Base-by-base conservation (phyloP, 2,797 vertebrate genomes). In the Tauraco hartlaubi region DNA sequence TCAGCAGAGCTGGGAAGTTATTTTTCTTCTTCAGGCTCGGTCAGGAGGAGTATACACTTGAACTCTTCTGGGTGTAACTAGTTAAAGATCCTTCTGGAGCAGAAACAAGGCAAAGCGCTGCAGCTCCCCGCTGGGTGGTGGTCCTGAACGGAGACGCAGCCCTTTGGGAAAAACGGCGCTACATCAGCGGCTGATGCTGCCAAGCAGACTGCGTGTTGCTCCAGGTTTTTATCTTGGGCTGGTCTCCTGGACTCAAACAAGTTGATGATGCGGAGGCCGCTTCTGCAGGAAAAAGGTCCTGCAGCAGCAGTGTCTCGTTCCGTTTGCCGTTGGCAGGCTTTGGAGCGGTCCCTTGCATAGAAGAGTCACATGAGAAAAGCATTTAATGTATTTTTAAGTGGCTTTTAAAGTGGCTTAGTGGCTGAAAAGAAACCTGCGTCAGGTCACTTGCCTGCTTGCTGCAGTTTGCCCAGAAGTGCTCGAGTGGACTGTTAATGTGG, bases 381-480 rank as follows among this genome's bases (percentile, higher is more conserved):
- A 78, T 85, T 90, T 93, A 29, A 66, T 91, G 58, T 90, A 78
- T 94, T 96, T 96, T 95, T 96, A 94, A 94, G 66, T 91, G 79
- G 41, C 85, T 94, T 95, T 95, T 94, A 72, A 96, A 91, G 89
- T 83, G 81, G 61, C 85, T 95, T 79, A 76, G 55, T 48, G 81
- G 67, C 88, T 82, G 79, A 39, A 88, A 88, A 66, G 79, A 55
- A 86, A 96, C 89, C 95, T 90, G 85, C 4, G 0, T 72, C 51
- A 55, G 82, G 91, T 91, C 43, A 41, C 54, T 96, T 0, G 28
- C 48, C 63, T 69, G 66, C 80, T 44, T 71, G 89, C 92, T 84
- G 80, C 80, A 66, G 67, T 83, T 92, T 79, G 86, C 80, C 90
- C 67, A 63, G 79, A 41, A 81, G 94, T 76, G 82, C 89, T 93